Base-by-base conservation (phyloP, 1,140 invertebrate species). In the Drosophila tristis region DNA sequence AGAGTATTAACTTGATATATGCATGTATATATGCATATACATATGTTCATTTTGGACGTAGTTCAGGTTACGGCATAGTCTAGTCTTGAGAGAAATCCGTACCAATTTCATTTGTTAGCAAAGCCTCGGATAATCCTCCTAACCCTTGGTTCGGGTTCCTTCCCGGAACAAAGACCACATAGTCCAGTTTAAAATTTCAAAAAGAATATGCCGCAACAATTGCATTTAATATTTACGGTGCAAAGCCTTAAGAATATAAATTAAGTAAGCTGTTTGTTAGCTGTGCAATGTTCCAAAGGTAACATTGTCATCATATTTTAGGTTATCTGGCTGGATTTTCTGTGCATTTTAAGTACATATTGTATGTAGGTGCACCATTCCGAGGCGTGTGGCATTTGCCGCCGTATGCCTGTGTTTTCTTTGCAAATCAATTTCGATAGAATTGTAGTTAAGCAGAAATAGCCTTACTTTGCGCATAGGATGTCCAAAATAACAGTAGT, bases 211-310 rank as follows among this genome's bases (percentile, higher is more conserved):
- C 78, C 71, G 71, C 74, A 81, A 78, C 60, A 65, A 74, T 80
- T 77, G 56, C 54, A 62, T 61, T 50, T 74, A 15, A 45, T 66
- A 54, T 73, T 6, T 39, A 39, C 11, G 35, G 35, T 13, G 11
- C 16, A 15, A 44, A n/a, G 39, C 43, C 2, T 66, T 45, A 26
- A 45, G 42, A 51, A 56, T 55, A 70, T 60, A 84, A 78, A 86
- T 86, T 86, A 72, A 81, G 64, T 84, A 58, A 81, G 74, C 75
- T 81, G 66, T 87, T 81, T 84, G 60, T 67, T 76, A 84, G 84
- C 80, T 79, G 42, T 53, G 39, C 42, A 60, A 49, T 66, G 49
- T 49, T 54, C 61, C 55, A 26, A 54, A 61, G 42, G 61, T 45
- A 61, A 62, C 16, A 26, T 15, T 50, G 43, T 57, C 35, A 51